Evolutionary conservation across 1,140 invertebrate species (phyloP), one percentile per base, ranked within the genome.

Genomic region (Vollenhovia emeryi): DNA sequence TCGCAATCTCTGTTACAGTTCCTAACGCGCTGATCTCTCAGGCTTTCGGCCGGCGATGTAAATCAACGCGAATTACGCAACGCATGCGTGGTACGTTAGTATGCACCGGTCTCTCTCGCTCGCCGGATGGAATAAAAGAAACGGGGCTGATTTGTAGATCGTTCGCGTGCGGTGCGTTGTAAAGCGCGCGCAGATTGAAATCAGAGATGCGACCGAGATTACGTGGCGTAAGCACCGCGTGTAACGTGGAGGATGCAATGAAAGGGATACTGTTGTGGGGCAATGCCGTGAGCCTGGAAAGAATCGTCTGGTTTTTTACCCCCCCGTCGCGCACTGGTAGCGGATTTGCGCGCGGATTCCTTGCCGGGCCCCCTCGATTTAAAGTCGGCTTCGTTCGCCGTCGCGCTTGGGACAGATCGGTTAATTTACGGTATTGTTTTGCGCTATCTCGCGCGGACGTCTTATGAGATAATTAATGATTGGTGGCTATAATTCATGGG

Each of bases 121-220:
- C 33, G 33, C 7, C 24, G 40, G 59, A 79, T 36, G 68, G 50
- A 85, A 73, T 57, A 76, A 84, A 89, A 80, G 69, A 85, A 89
- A 89, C 52, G 62, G 57, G 80, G 76, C 76, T 90, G 89, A 90
- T 90, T 90, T 90, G 88, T 90, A 90, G 89, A 90, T 90, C 85
- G 79, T 64, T 87, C 75, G 74, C 88, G 86, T 89, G 86, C 85
- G 86, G 83, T 85, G 86, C 86, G 89, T 89, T 90, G 83, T 90
- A 90, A 87, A 73, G 78, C 52, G 78, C 50, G 57, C 79, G 62
- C 66, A 90, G 88, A 90, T 90, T 90, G 88, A 90, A 90, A 90
- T 90, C 89, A 88, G 88, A 90, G 88, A 90, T 90, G 88, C 89
- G 88, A 89, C 88, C 73, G 86, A 89, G 89, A 90, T 90, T 90